These are phyloP conservation scores for Amblyteles armatorius DNA, from an alignment of 2,888 invertebrate genomes.

Conservation along the genomic window DNA sequence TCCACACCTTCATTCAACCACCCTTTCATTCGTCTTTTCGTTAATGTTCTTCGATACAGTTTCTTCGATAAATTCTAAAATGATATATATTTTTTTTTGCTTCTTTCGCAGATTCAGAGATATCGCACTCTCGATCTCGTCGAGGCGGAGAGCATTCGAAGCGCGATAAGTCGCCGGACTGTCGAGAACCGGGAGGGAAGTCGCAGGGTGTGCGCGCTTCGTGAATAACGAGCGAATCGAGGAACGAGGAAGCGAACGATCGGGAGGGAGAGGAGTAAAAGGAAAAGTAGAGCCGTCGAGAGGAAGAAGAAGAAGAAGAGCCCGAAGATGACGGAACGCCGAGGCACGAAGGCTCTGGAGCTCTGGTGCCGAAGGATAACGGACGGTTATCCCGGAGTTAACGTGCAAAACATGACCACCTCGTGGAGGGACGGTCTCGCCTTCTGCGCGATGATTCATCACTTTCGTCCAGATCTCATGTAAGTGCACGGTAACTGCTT, in stretches of 20 bases:
- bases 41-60: not conserved
- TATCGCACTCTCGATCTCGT: conserved; percentile 3
- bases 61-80: not conserved
- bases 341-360: conserved; percentile 96
- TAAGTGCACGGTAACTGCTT: conserved; percentile 86
- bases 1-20: no score
- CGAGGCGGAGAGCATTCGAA: not conserved
- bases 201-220: not conserved
- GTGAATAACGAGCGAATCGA: conserved; percentile 40
- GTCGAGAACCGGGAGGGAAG: not conserved
- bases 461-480: conserved; percentile 98
- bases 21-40: no score
- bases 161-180: conserved; percentile 1
- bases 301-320: conserved; percentile 5
- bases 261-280: not conserved
- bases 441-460: conserved; percentile 98
- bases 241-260: conserved; percentile 9
- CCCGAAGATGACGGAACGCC: conserved; percentile 90
- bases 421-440: conserved; percentile 98
- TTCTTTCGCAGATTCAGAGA: conserved; percentile 42
- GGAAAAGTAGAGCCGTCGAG: not conserved
- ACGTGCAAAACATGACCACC: conserved; percentile 97
- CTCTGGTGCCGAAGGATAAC: conserved; percentile 96
- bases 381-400: conserved; percentile 95
- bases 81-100: not conserved